Conservation (phyloP, 2,797 vertebrate species). For the Rallus crepitans region DNA sequence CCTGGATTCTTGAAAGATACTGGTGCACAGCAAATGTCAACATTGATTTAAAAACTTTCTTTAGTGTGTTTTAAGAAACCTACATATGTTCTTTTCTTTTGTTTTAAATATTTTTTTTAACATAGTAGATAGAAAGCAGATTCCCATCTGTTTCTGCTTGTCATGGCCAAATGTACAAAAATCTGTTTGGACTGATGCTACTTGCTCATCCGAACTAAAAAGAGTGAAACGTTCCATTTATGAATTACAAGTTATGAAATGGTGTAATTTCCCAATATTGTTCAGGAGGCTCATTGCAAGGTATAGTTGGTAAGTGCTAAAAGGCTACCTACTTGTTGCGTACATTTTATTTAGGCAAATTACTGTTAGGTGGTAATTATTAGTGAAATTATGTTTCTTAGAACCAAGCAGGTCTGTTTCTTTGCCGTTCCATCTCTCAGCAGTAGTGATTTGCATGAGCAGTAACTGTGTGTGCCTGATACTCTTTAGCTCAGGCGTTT, state of each 20-base stretch:
- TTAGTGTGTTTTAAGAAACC: slow-evolving; percentile 26
- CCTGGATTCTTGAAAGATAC: not conserved
- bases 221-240: not conserved
- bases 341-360: not conserved
- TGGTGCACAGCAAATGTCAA: not conserved
- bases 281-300: not conserved
- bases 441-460: slow-evolving; percentile 16
- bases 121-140: not conserved
- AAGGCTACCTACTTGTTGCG: not conserved
- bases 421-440: not conserved
- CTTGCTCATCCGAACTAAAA: not conserved
- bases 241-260: not conserved
- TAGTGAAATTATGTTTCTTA: not conserved
- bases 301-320: not conserved
- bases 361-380: not conserved
- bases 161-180: slow-evolving; percentile 36
- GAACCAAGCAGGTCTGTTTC: not conserved
- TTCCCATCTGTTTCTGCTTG: slow-evolving; percentile 53
- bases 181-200: slow-evolving; percentile 30
- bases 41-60: slow-evolving; percentile 35
- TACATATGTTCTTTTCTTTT: slow-evolving; percentile 20
- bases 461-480: slow-evolving; percentile 27
- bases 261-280: not conserved
- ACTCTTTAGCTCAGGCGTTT: slow-evolving; percentile 16
- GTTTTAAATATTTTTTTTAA: not conserved